A percentile compares a stretch with the other conserved stretches of the same genome.
These are phyloP conservation scores for Bicyclus anynana DNA, from an alignment of 1,140 invertebrate species.

Conservation along the genomic window DNA sequence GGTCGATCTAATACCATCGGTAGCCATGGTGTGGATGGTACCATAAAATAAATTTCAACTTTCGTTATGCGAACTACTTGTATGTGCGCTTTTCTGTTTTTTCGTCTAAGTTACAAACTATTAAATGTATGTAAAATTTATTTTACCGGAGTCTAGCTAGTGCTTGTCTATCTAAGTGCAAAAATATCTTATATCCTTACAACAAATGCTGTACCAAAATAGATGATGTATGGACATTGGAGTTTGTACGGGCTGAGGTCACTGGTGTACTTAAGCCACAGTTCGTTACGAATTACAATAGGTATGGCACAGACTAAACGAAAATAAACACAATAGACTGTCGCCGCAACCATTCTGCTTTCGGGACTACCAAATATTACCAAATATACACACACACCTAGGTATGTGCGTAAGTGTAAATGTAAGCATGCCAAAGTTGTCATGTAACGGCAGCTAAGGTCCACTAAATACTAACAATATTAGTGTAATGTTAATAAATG, in stretches of 20 bases:
- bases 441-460: too few species aligned
- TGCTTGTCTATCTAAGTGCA: constrained; percentile 67
- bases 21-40: too few species aligned
- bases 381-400: too few species aligned
- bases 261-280: constrained; percentile 39
- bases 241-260: constrained; percentile 58
- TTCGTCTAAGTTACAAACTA: neutral
- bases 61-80: neutral
- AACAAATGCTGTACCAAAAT: constrained; percentile 52
- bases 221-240: constrained; percentile 54
- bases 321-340: constrained; percentile 13
- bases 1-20: too few species aligned
- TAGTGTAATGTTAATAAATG: too few species aligned
- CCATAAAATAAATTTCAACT: neutral
- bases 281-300: constrained; percentile 18
- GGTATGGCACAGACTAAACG: neutral
- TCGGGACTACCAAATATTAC: too few species aligned
- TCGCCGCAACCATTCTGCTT: too few species aligned
- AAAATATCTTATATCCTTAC: constrained; percentile 59
- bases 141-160: constrained; percentile 33
- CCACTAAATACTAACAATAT: too few species aligned
- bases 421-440: too few species aligned
- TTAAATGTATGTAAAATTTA: neutral
- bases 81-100: neutral
- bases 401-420: too few species aligned